Evolutionary conservation across 2,797 vertebrate genomes (phyloP).

Genomic region (Characodon lateralis): DNA sequence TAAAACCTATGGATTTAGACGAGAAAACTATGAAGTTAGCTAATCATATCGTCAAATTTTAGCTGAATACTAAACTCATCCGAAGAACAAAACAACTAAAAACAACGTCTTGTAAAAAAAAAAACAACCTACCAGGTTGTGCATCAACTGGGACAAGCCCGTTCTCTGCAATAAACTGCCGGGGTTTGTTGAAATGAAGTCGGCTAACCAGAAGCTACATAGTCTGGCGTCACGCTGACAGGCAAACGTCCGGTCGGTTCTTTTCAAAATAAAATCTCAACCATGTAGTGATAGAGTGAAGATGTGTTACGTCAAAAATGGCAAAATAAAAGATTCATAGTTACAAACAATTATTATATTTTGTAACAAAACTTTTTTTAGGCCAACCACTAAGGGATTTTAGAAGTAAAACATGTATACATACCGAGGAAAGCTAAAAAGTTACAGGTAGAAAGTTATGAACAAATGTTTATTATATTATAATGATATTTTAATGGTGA

Average conservation of each 20-base stretch:
- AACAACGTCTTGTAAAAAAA: not conserved
- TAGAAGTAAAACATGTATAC: not conserved
- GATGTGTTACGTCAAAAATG: not conserved
- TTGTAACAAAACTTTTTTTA: not conserved
- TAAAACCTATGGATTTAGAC: not conserved
- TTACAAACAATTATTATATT: not conserved
- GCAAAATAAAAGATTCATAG: not conserved
- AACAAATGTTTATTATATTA: not conserved
- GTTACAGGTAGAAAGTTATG: not conserved
- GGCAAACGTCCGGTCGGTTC: constrained; percentile 28
- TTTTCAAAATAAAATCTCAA: constrained; percentile 14
- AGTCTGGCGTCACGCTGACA: not conserved
- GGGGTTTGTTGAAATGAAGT: not conserved
- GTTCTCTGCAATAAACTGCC: not conserved
- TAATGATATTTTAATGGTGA: no score
- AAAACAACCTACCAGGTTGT: not conserved
- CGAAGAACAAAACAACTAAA: not conserved
- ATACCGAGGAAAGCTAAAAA: not conserved
- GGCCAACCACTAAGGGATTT: not conserved
- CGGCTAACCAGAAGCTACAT: constrained; percentile 18
- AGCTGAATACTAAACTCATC: not conserved
- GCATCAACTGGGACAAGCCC: constrained; percentile 1
- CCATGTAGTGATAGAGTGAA: not conserved
- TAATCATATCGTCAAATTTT: not conserved
- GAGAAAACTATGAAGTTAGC: constrained; percentile 4